Conservation (phyloP, 2,797 vertebrate species). For the Uromys caudimaculatus region DNA sequence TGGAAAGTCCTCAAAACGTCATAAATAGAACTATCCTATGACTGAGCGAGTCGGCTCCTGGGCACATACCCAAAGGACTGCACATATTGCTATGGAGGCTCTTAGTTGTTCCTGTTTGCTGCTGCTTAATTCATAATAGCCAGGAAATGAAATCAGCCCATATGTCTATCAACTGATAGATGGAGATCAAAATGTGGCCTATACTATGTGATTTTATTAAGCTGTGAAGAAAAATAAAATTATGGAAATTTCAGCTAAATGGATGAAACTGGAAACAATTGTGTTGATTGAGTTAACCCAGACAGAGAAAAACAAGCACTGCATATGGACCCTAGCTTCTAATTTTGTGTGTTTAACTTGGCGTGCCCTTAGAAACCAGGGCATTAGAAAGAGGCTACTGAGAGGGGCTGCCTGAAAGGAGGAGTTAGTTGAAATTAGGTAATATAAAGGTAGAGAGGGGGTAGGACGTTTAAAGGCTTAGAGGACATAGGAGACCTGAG, state of each 20-base stretch:
- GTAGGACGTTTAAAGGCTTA: background rate
- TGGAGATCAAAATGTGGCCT: background rate
- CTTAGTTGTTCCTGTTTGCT: background rate
- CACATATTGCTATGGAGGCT: background rate
- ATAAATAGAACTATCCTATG: background rate
- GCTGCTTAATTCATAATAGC: background rate
- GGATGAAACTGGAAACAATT: background rate
- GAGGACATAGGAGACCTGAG: background rate
- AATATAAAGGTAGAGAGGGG: background rate
- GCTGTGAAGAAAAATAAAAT: background rate
- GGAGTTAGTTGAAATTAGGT: background rate
- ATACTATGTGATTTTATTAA: background rate
- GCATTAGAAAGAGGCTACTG: background rate
- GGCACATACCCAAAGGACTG: background rate
- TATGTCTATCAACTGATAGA: background rate
- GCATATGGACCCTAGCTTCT: background rate
- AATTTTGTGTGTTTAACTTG: background rate
- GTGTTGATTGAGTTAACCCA: background rate
- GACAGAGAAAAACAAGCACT: background rate
- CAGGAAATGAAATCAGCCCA: background rate
- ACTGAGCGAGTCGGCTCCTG: background rate
- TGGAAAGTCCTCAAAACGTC: background rate
- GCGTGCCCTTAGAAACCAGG: background rate
- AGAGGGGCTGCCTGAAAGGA: background rate
- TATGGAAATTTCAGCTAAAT: background rate